Conservation (phyloP, 2,888 invertebrate species). For the Nycteola revayana region DNA sequence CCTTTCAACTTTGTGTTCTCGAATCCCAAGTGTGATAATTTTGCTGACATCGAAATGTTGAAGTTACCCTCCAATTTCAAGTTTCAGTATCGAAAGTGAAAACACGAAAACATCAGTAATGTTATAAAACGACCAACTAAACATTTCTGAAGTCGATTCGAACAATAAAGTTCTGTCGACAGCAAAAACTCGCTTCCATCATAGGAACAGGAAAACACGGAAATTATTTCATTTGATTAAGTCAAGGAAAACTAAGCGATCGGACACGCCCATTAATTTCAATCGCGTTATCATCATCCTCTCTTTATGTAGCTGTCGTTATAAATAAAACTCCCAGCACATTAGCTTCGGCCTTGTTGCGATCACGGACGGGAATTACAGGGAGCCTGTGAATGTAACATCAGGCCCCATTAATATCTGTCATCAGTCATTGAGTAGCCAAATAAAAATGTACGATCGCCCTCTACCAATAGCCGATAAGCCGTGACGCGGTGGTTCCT, state of each 20-base stretch:
- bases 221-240: constrained; percentile 37
- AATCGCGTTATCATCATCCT: constrained; percentile 56
- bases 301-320: constrained; percentile 62
- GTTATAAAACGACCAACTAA: too few species aligned
- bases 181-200: constrained; percentile 15
- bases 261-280: constrained; percentile 55
- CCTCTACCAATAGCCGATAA: constrained; percentile 37
- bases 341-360: constrained; percentile 53
- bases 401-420: constrained; percentile 73
- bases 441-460: constrained; percentile 72
- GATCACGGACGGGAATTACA: constrained; percentile 54
- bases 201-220: constrained; percentile 30
- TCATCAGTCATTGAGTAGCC: constrained; percentile 68
- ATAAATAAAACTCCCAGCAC: constrained; percentile 65
- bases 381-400: constrained; percentile 51
- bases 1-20: constrained; percentile 19
- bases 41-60: constrained; percentile 38
- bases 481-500: constrained; percentile 51
- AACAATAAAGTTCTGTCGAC: constrained; percentile 9
- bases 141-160: neutral
- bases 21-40: too few species aligned
- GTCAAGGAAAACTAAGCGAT: constrained; percentile 44
- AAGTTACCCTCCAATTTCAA: constrained; percentile 10
- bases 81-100: constrained; percentile 4
- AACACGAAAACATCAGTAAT: neutral